Percentiles rank a stretch among this genome's conserved stretches.
Evolutionary conservation across 2,113 vertebrate genomes (phyloP).

Genomic region (Aphyosemion australe): DNA sequence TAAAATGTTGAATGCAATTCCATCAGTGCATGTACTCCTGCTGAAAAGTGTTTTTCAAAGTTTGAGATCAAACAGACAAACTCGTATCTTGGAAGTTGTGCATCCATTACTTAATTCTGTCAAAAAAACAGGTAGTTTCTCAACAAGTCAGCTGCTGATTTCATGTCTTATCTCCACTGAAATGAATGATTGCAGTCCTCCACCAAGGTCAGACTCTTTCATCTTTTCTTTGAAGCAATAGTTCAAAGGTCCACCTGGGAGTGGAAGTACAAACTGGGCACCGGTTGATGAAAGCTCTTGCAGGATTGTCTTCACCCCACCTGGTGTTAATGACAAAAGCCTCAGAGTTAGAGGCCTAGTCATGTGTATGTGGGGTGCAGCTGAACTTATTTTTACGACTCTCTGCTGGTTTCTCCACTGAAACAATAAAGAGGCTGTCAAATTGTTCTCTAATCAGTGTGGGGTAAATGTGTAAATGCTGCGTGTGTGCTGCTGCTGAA

Average conservation of each 20-base stretch:
- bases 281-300: background rate
- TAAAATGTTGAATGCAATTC: constrained; percentile 3
- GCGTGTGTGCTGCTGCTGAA: no score
- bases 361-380: no score
- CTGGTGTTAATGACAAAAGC: background rate
- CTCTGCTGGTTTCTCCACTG: no score
- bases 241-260: background rate
- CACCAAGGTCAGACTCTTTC: background rate
- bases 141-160: background rate
- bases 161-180: background rate
- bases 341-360: background rate
- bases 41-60: background rate
- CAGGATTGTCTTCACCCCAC: background rate
- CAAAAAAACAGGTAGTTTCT: background rate
- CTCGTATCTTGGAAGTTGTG: background rate
- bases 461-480: no score
- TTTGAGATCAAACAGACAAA: background rate
- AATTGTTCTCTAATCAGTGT: no score
- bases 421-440: no score
- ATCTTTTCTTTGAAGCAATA: constrained; percentile 4
- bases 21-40: background rate
- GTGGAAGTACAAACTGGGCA: background rate
- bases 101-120: background rate
- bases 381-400: no score
- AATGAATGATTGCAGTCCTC: background rate